phyloP scores from a whole-genome alignment of 2,888 invertebrate species.

The Drosophila melanosoma region DNA sequence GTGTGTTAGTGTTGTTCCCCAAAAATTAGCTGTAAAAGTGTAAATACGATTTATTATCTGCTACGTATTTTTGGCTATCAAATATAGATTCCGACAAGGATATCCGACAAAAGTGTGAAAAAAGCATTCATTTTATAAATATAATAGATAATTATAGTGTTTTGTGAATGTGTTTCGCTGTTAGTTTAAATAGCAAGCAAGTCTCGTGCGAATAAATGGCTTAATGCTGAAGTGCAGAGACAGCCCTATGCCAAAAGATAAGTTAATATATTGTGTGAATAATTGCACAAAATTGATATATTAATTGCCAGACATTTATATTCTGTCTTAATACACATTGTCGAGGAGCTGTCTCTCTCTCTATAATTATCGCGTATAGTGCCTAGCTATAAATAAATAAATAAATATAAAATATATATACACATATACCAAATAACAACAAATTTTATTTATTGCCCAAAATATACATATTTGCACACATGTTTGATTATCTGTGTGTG shows the following conservation, averaged over 20 bases:
- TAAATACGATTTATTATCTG: background rate
- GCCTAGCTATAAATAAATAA: constrained; percentile 79
- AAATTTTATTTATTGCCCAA: constrained; percentile 80
- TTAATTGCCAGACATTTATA: constrained; percentile 74
- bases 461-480: constrained; percentile 48
- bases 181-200: constrained; percentile 56
- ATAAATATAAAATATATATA: constrained; percentile 58
- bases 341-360: constrained; percentile 52
- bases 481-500: constrained; percentile 24
- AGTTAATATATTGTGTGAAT: constrained; percentile 73
- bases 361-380: constrained; percentile 62
- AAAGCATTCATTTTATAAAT: constrained; percentile 14
- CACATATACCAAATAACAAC: constrained; percentile 70
- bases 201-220: constrained; percentile 69
- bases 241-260: constrained; percentile 68
- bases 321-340: constrained; percentile 51
- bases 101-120: constrained; percentile 56
- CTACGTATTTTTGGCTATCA: background rate
- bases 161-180: constrained; percentile 20
- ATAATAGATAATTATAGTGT: constrained; percentile 19
- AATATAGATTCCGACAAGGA: constrained; percentile 51
- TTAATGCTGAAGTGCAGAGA: constrained; percentile 35
- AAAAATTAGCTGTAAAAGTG: background rate
- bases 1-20: background rate
- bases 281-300: constrained; percentile 76